Evolutionary conservation across 37 sponge, comb jelly and placozoan genomes (phyloP).

Genomic region (Petrosia ficiformis): DNA sequence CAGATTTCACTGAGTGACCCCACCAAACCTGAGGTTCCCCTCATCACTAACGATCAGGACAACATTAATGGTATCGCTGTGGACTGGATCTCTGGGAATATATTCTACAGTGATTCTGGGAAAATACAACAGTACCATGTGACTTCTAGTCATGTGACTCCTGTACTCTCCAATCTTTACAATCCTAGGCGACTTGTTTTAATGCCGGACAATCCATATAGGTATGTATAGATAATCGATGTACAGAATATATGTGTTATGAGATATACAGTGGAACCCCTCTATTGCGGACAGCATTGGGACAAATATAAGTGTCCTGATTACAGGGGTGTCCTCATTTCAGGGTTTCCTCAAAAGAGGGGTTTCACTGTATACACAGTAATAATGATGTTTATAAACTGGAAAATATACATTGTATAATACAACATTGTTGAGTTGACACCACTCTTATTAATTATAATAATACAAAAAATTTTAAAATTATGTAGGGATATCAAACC

Average conservation of each 20-base stretch:
- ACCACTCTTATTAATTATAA: too few relatives aligned
- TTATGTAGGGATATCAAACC: too few relatives aligned
- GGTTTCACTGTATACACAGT: too few relatives aligned
- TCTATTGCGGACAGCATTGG: too few relatives aligned
- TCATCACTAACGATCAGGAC: background rate
- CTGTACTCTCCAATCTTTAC: background rate
- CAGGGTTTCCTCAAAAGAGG: too few relatives aligned
- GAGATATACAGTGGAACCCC: too few relatives aligned
- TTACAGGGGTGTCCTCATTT: too few relatives aligned
- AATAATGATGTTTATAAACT: too few relatives aligned
- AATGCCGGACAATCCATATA: background rate
- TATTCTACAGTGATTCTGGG: slow-evolving; percentile 18
- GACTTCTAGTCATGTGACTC: background rate
- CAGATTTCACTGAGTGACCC: background rate
- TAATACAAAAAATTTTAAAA: too few relatives aligned
- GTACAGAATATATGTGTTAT: background rate
- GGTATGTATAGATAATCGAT: background rate
- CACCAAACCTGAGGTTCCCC: background rate
- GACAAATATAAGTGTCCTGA: too few relatives aligned
- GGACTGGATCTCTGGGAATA: slow-evolving; percentile 11
- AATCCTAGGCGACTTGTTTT: background rate
- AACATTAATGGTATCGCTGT: background rate
- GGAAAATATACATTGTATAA: too few relatives aligned
- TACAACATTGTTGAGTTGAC: too few relatives aligned
- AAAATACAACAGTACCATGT: background rate